Percentiles rank a stretch among this genome's conserved stretches.
These are phyloP conservation scores for Scrobipalpa costella DNA, from an alignment of 2,888 invertebrate species.

Conservation along the genomic window DNA sequence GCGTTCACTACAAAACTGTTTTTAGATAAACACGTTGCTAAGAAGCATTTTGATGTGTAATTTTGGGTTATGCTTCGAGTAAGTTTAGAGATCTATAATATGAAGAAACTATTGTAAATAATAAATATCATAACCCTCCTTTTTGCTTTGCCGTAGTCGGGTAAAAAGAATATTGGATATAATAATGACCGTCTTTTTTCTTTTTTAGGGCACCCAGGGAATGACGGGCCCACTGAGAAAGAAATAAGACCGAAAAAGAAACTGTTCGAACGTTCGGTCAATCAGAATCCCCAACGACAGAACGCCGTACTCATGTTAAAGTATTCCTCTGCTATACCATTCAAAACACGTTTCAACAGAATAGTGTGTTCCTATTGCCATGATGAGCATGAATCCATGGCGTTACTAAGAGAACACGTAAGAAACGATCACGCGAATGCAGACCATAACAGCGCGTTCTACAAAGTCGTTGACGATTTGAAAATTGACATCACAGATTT, in stretches of 20 bases:
- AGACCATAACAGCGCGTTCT: conserved; percentile 71
- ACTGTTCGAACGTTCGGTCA: conserved; percentile 74
- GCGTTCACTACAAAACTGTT: conserved; percentile 79
- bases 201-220: conserved; percentile 74
- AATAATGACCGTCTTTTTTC: conserved; percentile 73
- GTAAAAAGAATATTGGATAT: conserved; percentile 42
- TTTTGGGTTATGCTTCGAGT: not conserved
- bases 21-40: conserved; percentile 78
- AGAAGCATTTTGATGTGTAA: conserved; percentile 74
- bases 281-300: conserved; percentile 73
- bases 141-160: too few species aligned
- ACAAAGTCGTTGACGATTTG: conserved; percentile 69
- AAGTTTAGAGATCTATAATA: not conserved
- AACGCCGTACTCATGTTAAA: conserved; percentile 71
- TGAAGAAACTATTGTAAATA: not conserved
- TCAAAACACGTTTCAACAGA: conserved; percentile 74
- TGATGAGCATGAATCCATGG: conserved; percentile 71
- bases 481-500: conserved; percentile 71
- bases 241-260: conserved; percentile 73
- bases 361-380: conserved; percentile 74
- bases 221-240: conserved; percentile 63
- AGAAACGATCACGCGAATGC: conserved; percentile 61
- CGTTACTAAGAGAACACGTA: conserved; percentile 64
- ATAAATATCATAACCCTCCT: not conserved
- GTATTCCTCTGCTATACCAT: conserved; percentile 70